Conservation (phyloP, 2,797 vertebrate genomes). For the Lemur catta region DNA sequence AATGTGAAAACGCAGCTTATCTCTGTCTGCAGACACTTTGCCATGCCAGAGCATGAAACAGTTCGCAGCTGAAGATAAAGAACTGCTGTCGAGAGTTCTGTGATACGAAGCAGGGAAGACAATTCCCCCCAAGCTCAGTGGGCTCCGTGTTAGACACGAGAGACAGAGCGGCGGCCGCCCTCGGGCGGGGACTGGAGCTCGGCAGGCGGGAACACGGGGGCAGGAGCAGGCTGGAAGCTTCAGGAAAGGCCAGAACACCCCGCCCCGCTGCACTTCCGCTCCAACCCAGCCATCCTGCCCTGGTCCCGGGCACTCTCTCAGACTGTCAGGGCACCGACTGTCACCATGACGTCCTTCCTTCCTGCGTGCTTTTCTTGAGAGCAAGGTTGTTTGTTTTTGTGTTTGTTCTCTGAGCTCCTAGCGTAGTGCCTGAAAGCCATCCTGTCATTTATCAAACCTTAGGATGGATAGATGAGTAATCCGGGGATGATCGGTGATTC, state of each 20-base stretch:
- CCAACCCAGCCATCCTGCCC: accelerated
- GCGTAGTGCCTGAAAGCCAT: not conserved
- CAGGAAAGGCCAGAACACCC: not conserved
- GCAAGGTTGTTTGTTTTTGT: not conserved
- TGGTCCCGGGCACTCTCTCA: not conserved
- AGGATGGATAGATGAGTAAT: not conserved
- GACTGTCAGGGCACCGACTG: accelerated
- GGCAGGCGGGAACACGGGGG: accelerated
- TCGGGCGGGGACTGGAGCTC: not conserved
- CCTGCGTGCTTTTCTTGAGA: not conserved
- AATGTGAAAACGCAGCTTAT: constrained; percentile 82
- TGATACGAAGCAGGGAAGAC: constrained; percentile 41
- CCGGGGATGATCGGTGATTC: not conserved
- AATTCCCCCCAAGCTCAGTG: constrained; percentile 57
- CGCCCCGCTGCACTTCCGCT: accelerated
- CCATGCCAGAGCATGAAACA: constrained; percentile 78
- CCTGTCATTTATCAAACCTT: not conserved
- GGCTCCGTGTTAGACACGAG: not conserved
- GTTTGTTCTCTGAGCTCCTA: not conserved
- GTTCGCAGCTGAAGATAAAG: constrained; percentile 78
- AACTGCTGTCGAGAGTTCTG: constrained; percentile 72
- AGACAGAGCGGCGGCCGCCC: accelerated
- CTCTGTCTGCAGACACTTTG: constrained; percentile 83
- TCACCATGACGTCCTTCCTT: not conserved
- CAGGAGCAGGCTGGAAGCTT: accelerated